Evolutionary conservation across 1,140 invertebrate genomes (phyloP).

Genomic region (Aleiodes sp.): DNA sequence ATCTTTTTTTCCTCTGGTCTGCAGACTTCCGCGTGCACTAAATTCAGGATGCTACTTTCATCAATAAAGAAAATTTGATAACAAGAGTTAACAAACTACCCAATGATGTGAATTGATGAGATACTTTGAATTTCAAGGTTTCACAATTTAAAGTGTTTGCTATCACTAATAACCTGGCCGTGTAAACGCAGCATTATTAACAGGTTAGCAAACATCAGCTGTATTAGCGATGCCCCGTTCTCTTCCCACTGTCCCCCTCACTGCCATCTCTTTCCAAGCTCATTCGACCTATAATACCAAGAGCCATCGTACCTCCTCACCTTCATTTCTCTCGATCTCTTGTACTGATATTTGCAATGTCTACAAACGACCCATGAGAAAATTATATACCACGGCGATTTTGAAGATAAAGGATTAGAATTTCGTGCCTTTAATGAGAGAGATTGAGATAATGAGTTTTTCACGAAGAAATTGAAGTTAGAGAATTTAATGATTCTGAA

Average conservation of each 20-base stretch:
- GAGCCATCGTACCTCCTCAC: constrained; percentile 28
- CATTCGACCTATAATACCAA: constrained; percentile 31
- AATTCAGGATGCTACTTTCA: background rate
- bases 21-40: too few species aligned
- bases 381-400: constrained; percentile 55
- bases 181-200: constrained; percentile 62
- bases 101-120: background rate
- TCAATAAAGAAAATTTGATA: background rate
- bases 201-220: constrained; percentile 60
- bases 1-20: too few species aligned
- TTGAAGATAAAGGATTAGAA: constrained; percentile 56
- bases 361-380: constrained; percentile 48
- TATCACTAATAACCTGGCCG: constrained; percentile 59
- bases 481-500: too few species aligned
- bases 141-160: constrained; percentile 61
- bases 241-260: too few species aligned
- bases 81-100: too few species aligned
- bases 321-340: constrained; percentile 51
- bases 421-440: background rate
- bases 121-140: constrained; percentile 41
- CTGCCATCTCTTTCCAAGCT: too few species aligned
- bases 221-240: constrained; percentile 62
- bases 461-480: background rate
- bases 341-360: constrained; percentile 61
- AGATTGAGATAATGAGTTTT: background rate